Base-by-base conservation (phyloP, 2,797 vertebrate species). In the Sus cebifrons region DNA sequence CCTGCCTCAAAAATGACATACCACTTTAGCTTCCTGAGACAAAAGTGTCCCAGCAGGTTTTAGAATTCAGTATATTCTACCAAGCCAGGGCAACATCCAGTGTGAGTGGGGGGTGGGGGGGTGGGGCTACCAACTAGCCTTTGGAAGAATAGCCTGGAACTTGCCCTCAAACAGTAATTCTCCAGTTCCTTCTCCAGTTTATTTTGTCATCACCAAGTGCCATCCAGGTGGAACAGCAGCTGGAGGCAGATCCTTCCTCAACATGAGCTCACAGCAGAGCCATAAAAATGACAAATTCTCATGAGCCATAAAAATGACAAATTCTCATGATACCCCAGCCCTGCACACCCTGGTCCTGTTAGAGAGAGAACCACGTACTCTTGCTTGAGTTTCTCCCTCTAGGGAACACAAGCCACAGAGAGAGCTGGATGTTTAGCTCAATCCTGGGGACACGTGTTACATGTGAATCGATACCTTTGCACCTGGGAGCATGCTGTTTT, bases 321-420 rank as follows among this genome's bases (percentile, higher is more conserved):
- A 16, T 32, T 56, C 40, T 65, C 56, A 1, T 2, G 29, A 29
- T 9, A 25, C 5, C 49, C 62, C 52, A 13, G 71, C 32, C 89
- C 56, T 1, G 3, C 18, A 6, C 6, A 7, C 16, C 7, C 0
- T 0, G 60, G 29, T 25, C 21, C 62, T 44, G 23, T 6, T 2
- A 27, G 83, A 40, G 32, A 21, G 56, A 40, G 32, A 87, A 84
- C 62, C 49, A 14, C 4, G 44, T 27, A 5, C n/a, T 56, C n/a
- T 15, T 5, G 54, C 71, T 12, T 7, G 73, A 29, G 21, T 8
- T 29, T 67, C 74, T 56, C 17, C n/a, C 21, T 5, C 16, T 2
- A 17, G 54, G 20, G 36, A 14, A 73, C 75, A 56, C 32, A 86
- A 64, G 64, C 67, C 70, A 29, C 58, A 58, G 8, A 49, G 65